A percentile compares a stretch with the other conserved stretches of the same genome.
Conservation (phyloP, 53 echinoderm and acorn worm species). For the Holothuria scabra region DNA sequence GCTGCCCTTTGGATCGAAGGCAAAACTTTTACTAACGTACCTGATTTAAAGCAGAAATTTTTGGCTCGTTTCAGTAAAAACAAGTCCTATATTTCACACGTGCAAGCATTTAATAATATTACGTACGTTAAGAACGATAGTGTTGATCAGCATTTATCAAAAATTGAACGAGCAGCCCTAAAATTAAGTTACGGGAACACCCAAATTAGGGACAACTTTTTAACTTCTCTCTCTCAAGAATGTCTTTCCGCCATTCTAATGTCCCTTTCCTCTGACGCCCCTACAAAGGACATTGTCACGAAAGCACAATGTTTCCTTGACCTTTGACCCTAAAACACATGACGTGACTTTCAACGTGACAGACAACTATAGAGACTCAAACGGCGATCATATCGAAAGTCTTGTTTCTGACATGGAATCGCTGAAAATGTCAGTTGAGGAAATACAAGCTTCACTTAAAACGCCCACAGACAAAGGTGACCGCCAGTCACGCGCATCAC, state of each 20-base stretch:
- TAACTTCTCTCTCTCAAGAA: conserved; percentile 22
- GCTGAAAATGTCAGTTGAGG: background rate
- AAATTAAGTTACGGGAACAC: conserved; percentile 37
- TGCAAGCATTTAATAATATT: conserved; percentile 28
- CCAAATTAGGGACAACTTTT: conserved; percentile 35
- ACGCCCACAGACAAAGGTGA: background rate
- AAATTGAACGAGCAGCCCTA: conserved; percentile 25
- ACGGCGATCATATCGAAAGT: too few relatives aligned
- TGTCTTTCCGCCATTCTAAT: conserved; percentile 50
- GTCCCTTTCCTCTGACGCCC: conserved; percentile 36
- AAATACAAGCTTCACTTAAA: background rate
- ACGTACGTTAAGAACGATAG: conserved; percentile 30
- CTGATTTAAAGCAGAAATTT: too few relatives aligned
- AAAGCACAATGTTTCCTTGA: background rate
- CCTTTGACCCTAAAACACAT: background rate
- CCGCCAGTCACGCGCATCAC: too few relatives aligned
- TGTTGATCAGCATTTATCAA: conserved; percentile 35
- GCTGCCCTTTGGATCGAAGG: too few relatives aligned
- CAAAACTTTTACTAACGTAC: too few relatives aligned
- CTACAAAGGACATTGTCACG: background rate
- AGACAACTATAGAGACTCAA: too few relatives aligned
- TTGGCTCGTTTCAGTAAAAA: too few relatives aligned
- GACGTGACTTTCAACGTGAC: too few relatives aligned
- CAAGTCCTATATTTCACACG: too few relatives aligned
- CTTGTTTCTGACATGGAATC: too few relatives aligned